These are phyloP conservation scores for Ceratitis capitata DNA, from an alignment of 1,140 invertebrate genomes.

Conservation along the genomic window DNA sequence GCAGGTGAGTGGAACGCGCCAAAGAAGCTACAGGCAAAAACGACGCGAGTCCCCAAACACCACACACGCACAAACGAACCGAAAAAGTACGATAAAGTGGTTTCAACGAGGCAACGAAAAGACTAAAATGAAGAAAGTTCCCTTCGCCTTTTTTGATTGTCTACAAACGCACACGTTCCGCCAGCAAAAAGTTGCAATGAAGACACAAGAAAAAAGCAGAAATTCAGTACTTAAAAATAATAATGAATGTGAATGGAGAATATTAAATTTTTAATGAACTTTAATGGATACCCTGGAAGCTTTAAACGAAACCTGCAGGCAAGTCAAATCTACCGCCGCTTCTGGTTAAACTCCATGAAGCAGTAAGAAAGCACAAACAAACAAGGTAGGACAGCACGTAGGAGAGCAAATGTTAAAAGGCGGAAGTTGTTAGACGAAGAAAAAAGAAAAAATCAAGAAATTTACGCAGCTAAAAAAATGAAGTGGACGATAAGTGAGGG, in stretches of 20 bases:
- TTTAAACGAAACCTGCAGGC: background rate
- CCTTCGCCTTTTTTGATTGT: too few species aligned
- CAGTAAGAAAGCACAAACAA: slow-evolving; percentile 30
- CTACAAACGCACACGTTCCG: too few species aligned
- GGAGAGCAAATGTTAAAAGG: background rate
- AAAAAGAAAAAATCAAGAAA: background rate
- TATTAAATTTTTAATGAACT: slow-evolving; percentile 47
- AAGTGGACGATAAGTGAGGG: background rate
- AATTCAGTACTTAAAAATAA: slow-evolving; percentile 37
- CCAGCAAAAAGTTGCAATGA: background rate
- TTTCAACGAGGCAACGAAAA: background rate
- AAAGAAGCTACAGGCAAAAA: background rate
- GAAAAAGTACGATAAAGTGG: background rate
- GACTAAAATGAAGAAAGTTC: background rate
- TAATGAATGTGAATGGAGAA: slow-evolving; percentile 41
- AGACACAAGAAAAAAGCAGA: slow-evolving; percentile 27
- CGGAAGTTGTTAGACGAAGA: slow-evolving; percentile 1
- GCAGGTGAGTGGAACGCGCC: background rate
- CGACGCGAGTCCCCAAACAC: background rate
- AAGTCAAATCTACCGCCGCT: background rate
- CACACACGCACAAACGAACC: background rate
- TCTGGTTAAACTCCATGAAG: background rate
- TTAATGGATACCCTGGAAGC: slow-evolving; percentile 44
- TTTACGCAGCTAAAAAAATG: background rate
- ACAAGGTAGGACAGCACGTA: background rate